phyloP scores from a whole-genome alignment of 2,888 invertebrate species.

The Scaptomyza reducta region DNA sequence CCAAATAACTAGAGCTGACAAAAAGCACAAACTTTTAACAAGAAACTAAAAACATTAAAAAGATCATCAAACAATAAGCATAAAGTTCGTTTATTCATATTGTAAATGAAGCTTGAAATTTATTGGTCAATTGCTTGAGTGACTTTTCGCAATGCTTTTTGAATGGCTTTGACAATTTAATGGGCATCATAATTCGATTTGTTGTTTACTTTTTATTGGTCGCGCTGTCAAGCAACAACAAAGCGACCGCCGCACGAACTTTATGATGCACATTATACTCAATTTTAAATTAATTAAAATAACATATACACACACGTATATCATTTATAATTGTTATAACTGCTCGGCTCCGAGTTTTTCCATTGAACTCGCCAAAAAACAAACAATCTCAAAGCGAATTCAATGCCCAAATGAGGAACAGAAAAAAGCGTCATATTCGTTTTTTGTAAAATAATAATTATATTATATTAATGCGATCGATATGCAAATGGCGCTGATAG shows the following conservation, averaged over 20 bases:
- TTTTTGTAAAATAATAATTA: slow-evolving; percentile 48
- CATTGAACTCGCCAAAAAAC: slow-evolving; percentile 48
- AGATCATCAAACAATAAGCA: neutral
- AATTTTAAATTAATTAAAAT: slow-evolving; percentile 76
- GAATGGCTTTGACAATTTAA: slow-evolving; percentile 55
- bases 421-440: slow-evolving; percentile 33
- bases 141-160: slow-evolving; percentile 61
- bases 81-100: slow-evolving; percentile 45
- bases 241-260: slow-evolving; percentile 37
- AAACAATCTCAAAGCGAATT: slow-evolving; percentile 3
- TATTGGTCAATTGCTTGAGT: slow-evolving; percentile 60
- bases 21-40: too few relatives aligned
- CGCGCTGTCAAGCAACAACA: slow-evolving; percentile 39
- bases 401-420: slow-evolving; percentile 20
- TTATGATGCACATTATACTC: slow-evolving; percentile 61
- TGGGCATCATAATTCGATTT: slow-evolving; percentile 64
- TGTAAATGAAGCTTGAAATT: slow-evolving; percentile 54
- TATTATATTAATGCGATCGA: slow-evolving; percentile 71
- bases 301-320: slow-evolving; percentile 57
- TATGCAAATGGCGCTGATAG: slow-evolving; percentile 76
- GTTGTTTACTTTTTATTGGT: slow-evolving; percentile 46
- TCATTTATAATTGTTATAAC: slow-evolving; percentile 56
- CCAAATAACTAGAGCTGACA: too few relatives aligned
- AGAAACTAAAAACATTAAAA: too few relatives aligned
- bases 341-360: slow-evolving; percentile 1